Evolutionary conservation across 2,113 vertebrate genomes (phyloP), one percentile per base, ranked within the genome.

Genomic region (Heteronetta atricapilla): DNA sequence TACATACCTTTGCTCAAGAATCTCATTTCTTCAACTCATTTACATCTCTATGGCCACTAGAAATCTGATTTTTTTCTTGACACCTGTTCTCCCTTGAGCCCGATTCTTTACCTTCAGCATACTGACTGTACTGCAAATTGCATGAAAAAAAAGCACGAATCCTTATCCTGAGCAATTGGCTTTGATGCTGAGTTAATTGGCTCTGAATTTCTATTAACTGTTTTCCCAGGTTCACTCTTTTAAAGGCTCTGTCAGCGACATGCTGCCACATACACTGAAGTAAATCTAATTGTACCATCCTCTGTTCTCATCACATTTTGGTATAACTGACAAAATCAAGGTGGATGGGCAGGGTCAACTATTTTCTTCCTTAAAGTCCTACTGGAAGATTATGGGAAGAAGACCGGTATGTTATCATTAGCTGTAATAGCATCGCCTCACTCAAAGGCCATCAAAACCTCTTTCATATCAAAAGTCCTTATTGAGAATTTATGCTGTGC

Each of bases 401-500:
- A 70, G 66, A 48, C 29, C 69, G 78, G 67, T 84, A 78, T 7
- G 3, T 83, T 93, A 80, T 44, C 76, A 64, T 76, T 64, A 75
- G 22, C 42, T 90, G 1, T 73, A 64, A 73, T 36, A 34, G 56
- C 8, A 7, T 76, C 23, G 76, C 28, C 72, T 94, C 66, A 55
- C 59, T 89, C 69, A 88, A 78, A 89, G 55, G 64, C 74, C 78
- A 89, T 52, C 74, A 70, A 90, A 95, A 80, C 20, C 52, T 81
- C 74, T 68, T 79, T 77, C 48, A 80, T 73, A 87, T 85, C 84
- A 67, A 94, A 95, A 88, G 79, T 93, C 62, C 86, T 67, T 52
- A 75, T 23, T 46, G 42, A 92, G 77, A 93, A 77, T 69, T 92
- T 73, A 74, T 74, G 66, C 40, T 36, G 28, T 25, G 77, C 52